Evolutionary conservation across 1,140 invertebrate species (phyloP).

Genomic region (Conopomorpha cramerella): DNA sequence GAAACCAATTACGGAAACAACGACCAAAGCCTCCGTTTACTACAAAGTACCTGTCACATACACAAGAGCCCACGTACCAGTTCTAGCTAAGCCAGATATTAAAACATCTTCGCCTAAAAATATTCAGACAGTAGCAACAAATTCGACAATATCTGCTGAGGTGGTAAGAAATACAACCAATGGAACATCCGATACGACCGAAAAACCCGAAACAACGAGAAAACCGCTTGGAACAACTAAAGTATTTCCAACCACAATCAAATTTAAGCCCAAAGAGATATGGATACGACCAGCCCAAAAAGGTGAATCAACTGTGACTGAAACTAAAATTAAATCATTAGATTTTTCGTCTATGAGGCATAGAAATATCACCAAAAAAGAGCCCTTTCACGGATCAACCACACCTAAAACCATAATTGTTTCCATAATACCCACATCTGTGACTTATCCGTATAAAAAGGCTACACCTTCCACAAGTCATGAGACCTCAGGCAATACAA

Average conservation of each 20-base stretch:
- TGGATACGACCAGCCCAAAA: constrained; percentile 51
- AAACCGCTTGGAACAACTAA: constrained; percentile 11
- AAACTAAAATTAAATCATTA: constrained; percentile 29
- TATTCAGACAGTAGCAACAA: neutral
- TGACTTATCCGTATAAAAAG: constrained; percentile 46
- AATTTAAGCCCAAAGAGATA: constrained; percentile 48
- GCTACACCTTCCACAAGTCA: constrained; percentile 38
- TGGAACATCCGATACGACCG: constrained; percentile 11
- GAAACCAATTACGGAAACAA: neutral
- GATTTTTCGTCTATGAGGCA: no score
- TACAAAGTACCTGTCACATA: no score
- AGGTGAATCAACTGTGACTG: constrained; percentile 32
- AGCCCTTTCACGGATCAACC: no score
- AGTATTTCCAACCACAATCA: constrained; percentile 18
- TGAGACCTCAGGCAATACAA: no score
- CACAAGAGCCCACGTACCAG: no score
- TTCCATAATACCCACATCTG: constrained; percentile 50
- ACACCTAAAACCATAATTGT: constrained; percentile 51
- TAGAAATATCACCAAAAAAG: constrained; percentile 27
- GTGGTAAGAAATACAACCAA: constrained; percentile 9
- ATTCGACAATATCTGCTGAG: neutral
- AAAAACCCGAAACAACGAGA: constrained; percentile 17
- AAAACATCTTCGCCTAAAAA: constrained; percentile 2
- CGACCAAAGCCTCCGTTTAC: constrained; percentile 8
- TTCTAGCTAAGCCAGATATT: no score